Evolutionary conservation across 1,140 invertebrate species (phyloP), one percentile per base, ranked within the genome.

Genomic region (Euwallacea similis): DNA sequence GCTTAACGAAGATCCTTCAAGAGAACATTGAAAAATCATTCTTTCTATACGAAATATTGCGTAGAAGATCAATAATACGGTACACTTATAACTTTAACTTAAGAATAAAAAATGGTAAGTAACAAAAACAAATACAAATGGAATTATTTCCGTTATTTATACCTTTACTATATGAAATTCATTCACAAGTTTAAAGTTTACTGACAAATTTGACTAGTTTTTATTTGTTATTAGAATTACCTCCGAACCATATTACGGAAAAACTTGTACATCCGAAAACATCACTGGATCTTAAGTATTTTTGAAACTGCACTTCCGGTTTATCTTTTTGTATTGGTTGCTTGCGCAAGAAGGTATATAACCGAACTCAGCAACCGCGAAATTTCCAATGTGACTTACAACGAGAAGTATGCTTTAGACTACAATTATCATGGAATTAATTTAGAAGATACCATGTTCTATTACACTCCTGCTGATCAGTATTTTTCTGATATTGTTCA

Each of bases 211-310:
- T 33, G 21, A 33, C 21, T 1, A 33, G 21, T 33, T 33, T 33
- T 33, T 33, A 33, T 33, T 33, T 33, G 21, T 33, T 33, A 33
- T 33, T 4, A 33, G 21, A 1, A 33, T 33, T 33, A 1, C 21
- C 21, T 33, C 1, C 4, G 21, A 55, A 74, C 82, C 21, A 73
- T 83, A 8, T 43, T 83, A 42, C 83, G 83, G 83, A 84, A 84
- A 71, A 83, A 83, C 71, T 73, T 77, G 8, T 54, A 81, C 13
- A 79, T 84, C 7, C 69, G 83, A 44, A 78, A 75, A 69, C 69
- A 80, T 15, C 83, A 84, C 72, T 83, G 78, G 77, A 58, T 84
- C 43, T 74, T 84, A 43, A 82, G 82, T 33, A 42, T 81, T 33
- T 79, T 80, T 8, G 83, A 84, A 75, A 74, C 82, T 44, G 15